Evolutionary conservation across 1,140 invertebrate species (phyloP).

Genomic region (Anadara kagoshimensis): DNA sequence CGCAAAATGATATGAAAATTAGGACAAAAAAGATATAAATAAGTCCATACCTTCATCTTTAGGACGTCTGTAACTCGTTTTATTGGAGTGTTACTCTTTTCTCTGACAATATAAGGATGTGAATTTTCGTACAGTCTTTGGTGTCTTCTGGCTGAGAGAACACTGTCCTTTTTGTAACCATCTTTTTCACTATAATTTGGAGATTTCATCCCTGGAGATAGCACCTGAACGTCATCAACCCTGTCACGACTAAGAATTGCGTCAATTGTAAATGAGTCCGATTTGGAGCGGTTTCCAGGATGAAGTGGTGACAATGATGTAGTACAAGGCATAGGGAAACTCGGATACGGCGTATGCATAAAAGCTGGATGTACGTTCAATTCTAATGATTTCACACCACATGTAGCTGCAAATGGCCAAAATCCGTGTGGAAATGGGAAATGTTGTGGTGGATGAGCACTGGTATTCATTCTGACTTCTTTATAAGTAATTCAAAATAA

Average conservation of each 20-base stretch:
- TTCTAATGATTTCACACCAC: constrained; percentile 34
- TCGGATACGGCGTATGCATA: constrained; percentile 47
- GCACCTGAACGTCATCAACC: constrained; percentile 57
- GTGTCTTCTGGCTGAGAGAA: constrained; percentile 28
- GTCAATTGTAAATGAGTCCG: constrained; percentile 86
- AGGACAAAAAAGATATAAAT: too few species aligned
- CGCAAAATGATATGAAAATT: too few species aligned
- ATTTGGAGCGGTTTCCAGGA: constrained; percentile 20
- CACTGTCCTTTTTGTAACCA: constrained; percentile 28
- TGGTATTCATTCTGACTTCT: constrained; percentile 5
- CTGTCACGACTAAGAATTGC: constrained; percentile 81
- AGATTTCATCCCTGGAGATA: constrained; percentile 14
- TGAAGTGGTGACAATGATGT: constrained; percentile 21
- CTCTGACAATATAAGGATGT: constrained; percentile 41
- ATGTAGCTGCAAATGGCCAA: constrained; percentile 29
- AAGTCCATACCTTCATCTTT: neutral
- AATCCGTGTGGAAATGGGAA: constrained; percentile 35
- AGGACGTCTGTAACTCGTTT: constrained; percentile 15
- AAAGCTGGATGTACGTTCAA: constrained; percentile 54
- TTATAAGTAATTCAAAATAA: too few species aligned
- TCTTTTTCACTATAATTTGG: constrained; percentile 7
- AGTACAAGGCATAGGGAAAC: constrained; percentile 20
- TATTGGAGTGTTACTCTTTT: constrained; percentile 13
- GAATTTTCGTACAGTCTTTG: constrained; percentile 39
- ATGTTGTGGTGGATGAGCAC: constrained; percentile 1